Percentiles rank a stretch among this genome's conserved stretches.
These are phyloP conservation scores for Sialia sialis DNA, from an alignment of 2,113 vertebrate species.

Conservation along the genomic window DNA sequence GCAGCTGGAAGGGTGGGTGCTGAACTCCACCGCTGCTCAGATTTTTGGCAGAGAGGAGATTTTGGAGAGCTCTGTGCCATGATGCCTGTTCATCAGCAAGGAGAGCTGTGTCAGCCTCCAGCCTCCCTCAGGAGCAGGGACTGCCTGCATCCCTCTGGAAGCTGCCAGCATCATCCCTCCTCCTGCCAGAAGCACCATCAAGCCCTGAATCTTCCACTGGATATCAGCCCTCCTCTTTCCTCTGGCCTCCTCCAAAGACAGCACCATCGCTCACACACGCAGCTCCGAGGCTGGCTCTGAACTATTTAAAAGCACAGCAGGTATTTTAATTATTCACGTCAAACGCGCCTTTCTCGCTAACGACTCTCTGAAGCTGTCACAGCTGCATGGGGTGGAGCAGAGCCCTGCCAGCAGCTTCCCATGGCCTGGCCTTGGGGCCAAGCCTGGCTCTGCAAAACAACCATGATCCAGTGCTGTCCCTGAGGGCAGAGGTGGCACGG, in stretches of 20 bases:
- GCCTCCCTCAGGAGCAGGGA: background rate
- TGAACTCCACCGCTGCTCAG: background rate
- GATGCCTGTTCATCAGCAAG: background rate
- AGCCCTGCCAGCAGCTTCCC: background rate
- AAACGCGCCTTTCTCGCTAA: background rate
- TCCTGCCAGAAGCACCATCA: background rate
- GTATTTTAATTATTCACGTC: conserved; percentile 62
- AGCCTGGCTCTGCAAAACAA: background rate
- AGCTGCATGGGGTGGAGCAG: background rate
- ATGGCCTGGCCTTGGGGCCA: background rate
- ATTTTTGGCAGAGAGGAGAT: background rate
- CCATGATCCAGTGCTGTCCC: background rate
- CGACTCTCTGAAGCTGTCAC: background rate
- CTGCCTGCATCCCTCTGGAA: background rate
- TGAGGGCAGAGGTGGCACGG: fast-evolving
- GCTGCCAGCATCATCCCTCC: background rate
- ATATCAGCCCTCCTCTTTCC: background rate
- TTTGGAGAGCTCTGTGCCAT: background rate
- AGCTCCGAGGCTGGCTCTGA: conserved; percentile 33
- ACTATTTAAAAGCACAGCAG: conserved; percentile 58
- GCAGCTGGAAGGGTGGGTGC: background rate
- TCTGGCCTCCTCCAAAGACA: background rate
- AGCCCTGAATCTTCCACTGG: background rate
- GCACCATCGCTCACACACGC: background rate
- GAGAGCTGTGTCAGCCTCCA: background rate